Evolutionary conservation across 2,888 invertebrate genomes (phyloP), one percentile per base, ranked within the genome.

Genomic region (Tricholauxania praeusta): DNA sequence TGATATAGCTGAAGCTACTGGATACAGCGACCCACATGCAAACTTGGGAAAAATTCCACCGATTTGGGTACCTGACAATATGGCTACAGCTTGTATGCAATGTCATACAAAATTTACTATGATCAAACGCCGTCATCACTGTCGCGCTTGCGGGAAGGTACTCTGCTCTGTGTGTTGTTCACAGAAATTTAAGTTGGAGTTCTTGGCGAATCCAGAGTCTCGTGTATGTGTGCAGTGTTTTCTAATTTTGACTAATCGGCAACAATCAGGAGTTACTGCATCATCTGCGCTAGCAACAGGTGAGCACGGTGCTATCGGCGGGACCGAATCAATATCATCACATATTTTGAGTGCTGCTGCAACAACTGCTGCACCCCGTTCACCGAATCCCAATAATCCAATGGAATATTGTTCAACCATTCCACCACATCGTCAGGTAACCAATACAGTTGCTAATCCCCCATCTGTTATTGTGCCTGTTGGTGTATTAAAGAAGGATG

Each of bases 331-430:
- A 22, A 19, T 48, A 15, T 19, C 60, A 7, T 65, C 49, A 12
- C 39, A 28, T 6, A 60, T 59, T 15, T 62, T 76, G 17, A 49
- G 57, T 10, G 48, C 66, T 14, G 72, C 76, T 3, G 74, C 73
- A 0, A 57, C 77, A 68, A 76, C 76, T 8, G 68, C 78, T 10
- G 77, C 80, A 0, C 76, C 82, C 0, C 88, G 89, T 78, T 90
- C 90, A 74, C 93, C 94, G 66, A 94, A 95, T 88, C 95, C 95
- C 67, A 94, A 94, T 87, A 95, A 95, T 88, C 95, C 95, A 63
- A 92, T 93, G 90, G 95, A 95, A 87, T 95, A 95, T 87, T 95
- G 95, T 88, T 94, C 94, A 74, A 93, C 93, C 60, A 91, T 95
- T 82, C 93, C 95, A 69, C 94, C 94, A 66, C 89, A 92, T 80